Percentiles rank a stretch among this genome's conserved stretches.
phyloP scores from a whole-genome alignment of 2,113 vertebrate genomes.

The Condylura cristata region DNA sequence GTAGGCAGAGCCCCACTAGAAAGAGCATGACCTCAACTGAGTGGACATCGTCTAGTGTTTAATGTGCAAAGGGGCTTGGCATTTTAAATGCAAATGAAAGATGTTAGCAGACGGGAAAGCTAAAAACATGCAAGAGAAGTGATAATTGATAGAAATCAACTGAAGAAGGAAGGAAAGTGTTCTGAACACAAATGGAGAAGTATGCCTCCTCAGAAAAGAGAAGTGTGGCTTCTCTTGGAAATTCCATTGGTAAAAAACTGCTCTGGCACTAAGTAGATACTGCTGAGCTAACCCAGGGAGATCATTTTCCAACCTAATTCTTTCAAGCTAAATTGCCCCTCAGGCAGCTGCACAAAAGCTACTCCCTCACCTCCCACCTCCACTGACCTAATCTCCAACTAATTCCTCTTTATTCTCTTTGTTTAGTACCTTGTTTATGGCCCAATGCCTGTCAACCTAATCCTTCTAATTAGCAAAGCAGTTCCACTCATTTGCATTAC shows the following conservation, averaged over 20 bases:
- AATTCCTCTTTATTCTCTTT: not conserved
- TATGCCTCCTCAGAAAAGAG: not conserved
- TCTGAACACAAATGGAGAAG: not conserved
- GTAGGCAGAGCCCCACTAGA: too few relatives aligned
- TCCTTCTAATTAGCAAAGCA: constrained; percentile 32
- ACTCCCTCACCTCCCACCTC: not conserved
- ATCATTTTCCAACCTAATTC: not conserved
- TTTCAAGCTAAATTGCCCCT: not conserved
- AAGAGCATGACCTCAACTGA: not conserved
- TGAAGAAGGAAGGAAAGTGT: not conserved
- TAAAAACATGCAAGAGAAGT: not conserved
- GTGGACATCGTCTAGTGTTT: not conserved
- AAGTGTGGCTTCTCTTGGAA: not conserved
- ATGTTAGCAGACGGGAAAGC: not conserved
- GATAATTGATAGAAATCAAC: not conserved
- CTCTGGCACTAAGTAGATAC: not conserved
- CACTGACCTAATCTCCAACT: not conserved
- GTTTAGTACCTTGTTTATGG: not conserved
- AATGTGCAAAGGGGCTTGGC: not conserved
- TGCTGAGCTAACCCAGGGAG: not conserved
- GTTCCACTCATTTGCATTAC: constrained; percentile 12
- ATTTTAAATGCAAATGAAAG: not conserved
- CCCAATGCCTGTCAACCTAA: not conserved
- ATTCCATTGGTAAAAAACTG: not conserved
- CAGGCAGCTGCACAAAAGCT: not conserved